Conservation (phyloP, 1,140 invertebrate genomes). For the Macrosteles quadrilineatus region DNA sequence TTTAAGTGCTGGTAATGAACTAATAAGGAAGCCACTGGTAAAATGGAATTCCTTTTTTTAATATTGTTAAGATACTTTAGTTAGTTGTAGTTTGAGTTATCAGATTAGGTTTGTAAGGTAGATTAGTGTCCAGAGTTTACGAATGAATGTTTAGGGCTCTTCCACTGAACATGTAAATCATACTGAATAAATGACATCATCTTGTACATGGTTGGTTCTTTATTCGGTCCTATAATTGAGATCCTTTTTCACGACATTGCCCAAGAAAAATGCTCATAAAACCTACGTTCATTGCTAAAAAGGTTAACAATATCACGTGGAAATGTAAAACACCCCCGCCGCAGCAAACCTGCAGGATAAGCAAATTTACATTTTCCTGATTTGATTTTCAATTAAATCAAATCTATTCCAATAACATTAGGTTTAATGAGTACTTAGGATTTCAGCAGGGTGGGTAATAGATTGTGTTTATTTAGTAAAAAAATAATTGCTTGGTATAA, state of each 20-base stretch:
- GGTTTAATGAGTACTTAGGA: no score
- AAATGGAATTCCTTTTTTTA: slow-evolving; percentile 17
- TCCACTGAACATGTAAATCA: slow-evolving; percentile 26
- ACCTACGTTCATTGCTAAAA: no score
- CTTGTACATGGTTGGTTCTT: background rate
- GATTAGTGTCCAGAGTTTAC: slow-evolving; percentile 25
- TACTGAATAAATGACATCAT: slow-evolving; percentile 26
- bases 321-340: no score
- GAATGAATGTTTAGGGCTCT: slow-evolving; percentile 24
- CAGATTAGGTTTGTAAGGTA: slow-evolving; percentile 25
- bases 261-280: no score
- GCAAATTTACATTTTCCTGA: no score
- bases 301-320: no score
- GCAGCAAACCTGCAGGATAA: no score
- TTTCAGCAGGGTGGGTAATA: no score
- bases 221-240: background rate
- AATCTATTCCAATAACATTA: no score
- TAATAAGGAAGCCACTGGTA: slow-evolving; percentile 10
- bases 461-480: no score
- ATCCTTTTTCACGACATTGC: background rate
- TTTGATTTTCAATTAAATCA: no score
- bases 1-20: background rate
- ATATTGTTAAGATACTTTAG: slow-evolving; percentile 26
- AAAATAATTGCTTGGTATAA: no score
- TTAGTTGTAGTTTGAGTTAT: slow-evolving; percentile 24